Evolutionary conservation across 2,888 invertebrate genomes (phyloP).

Genomic region (Lasioglossum leucozonium): DNA sequence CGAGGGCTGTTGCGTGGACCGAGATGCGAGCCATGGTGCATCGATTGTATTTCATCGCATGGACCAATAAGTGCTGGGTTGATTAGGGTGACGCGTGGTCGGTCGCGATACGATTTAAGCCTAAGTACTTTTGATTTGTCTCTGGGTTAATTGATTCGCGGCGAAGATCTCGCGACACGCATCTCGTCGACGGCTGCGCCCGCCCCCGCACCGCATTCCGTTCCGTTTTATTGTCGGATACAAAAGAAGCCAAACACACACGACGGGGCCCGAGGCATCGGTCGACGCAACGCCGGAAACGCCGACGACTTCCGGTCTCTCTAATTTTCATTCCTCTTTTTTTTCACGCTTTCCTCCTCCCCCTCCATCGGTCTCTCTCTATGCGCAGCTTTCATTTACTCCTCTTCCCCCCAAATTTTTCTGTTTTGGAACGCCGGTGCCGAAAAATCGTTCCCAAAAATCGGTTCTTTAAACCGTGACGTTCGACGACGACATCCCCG

Average conservation of each 20-base stretch:
- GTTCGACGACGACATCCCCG: conserved; percentile 62
- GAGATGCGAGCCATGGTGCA: conserved; percentile 23
- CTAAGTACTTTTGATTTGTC: conserved; percentile 60
- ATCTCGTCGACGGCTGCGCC: not conserved
- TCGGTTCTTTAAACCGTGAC: conserved; percentile 40
- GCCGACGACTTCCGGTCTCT: conserved; percentile 8
- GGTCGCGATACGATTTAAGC: conserved; percentile 31
- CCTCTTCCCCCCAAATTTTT: not conserved
- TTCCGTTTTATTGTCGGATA: conserved; percentile 61
- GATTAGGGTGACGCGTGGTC: conserved; percentile 7
- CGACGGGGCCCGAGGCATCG: conserved; percentile 25
- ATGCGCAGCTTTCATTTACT: not conserved
- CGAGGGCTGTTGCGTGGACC: conserved; percentile 32
- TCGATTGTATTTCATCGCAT: conserved; percentile 18
- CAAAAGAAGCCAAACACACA: conserved; percentile 53
- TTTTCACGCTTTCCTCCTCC: not conserved
- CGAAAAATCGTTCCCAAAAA: conserved; percentile 9
- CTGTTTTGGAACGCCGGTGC: conserved; percentile 2
- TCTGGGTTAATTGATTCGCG: conserved; percentile 57
- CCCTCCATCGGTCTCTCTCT: not conserved
- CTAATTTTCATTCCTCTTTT: not conserved
- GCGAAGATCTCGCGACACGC: conserved; percentile 7
- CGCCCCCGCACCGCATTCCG: conserved; percentile 7
- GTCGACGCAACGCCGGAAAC: conserved; percentile 45
- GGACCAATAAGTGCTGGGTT: not conserved